Evolutionary conservation across 2,888 invertebrate species (phyloP), one percentile per base, ranked within the genome.

Genomic region (Psococerastis gibbosa): DNA sequence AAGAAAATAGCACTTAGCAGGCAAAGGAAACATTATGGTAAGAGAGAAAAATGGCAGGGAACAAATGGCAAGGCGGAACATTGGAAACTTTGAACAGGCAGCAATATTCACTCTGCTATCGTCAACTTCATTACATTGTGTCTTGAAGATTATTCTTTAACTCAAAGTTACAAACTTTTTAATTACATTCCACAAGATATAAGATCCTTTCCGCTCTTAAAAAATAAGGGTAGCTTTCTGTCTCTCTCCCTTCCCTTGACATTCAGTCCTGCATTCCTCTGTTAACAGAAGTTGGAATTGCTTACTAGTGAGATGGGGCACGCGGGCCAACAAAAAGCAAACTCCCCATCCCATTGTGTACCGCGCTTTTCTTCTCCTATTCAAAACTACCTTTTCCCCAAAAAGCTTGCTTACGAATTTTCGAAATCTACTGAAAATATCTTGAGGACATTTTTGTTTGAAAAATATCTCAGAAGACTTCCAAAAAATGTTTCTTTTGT

Each of bases 161-260:
- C 38, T 38, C 38, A 38, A 27, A 38, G 38, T 38, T 38, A 20
- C 38, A 38, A 38, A 38, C 20, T 38, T 38, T 38, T 38, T 38
- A 38, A 38, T 38, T 38, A 38, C 38, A 38, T 38, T 38, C 38
- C 38, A 22, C 38, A 38, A 38, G 38, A 38, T 38, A 38, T 38
- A 38, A 38, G 38, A 38, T 38, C 18, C 38, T 20, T 17, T 22
- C 16, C 6, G 18, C 5, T 18, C n/a, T 38, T 38, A 38, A 38
- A 22, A 38, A 38, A 38, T 20, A 38, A 38, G 27, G 27, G 8
- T 27, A 27, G 27, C 11, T 6, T 27, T 27, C 27, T 11, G 8
- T 27, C 27, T 27, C 27, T 9, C 27, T 27, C 27, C 27, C 27
- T 11, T 27, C 27, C 27, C 27, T 11, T 9, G 27, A 27, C 27